Evolutionary conservation across 53 echinoderm and acorn worm genomes (phyloP).

Genomic region (Crossaster papposus): DNA sequence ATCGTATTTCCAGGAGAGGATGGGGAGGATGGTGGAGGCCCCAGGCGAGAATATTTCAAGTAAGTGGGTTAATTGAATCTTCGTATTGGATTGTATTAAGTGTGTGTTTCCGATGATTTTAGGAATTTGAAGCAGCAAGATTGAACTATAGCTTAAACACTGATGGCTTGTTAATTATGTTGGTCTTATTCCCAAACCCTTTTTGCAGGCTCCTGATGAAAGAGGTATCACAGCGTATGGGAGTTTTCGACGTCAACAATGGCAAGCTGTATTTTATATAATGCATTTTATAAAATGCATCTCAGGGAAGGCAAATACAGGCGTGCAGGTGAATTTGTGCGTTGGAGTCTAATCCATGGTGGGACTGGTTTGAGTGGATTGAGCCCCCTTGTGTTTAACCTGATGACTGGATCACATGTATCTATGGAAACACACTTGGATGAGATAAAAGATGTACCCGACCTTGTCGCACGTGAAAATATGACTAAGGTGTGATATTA

Average conservation of each 20-base stretch:
- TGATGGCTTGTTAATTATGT: conserved; percentile 23
- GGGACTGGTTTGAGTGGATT: conserved; percentile 54
- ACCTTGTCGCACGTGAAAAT: conserved; percentile 20
- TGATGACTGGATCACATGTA: conserved; percentile 43
- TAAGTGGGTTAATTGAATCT: conserved; percentile 11
- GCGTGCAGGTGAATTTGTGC: conserved; percentile 54
- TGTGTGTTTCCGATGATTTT: conserved; percentile 13
- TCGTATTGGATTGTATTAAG: conserved; percentile 11
- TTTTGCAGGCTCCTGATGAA: conserved; percentile 35
- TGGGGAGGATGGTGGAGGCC: conserved; percentile 34
- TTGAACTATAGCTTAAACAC: conserved; percentile 30
- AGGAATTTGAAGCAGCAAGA: conserved; percentile 21
- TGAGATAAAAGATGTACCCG: conserved; percentile 23
- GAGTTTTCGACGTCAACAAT: conserved; percentile 21
- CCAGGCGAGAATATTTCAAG: conserved; percentile 44
- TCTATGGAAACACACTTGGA: conserved; percentile 9
- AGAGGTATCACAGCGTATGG: conserved; percentile 34
- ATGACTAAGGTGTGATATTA: conserved; percentile 20
- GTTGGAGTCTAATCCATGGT: too few species aligned
- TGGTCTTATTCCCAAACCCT: conserved; percentile 8
- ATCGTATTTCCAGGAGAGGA: conserved; percentile 39
- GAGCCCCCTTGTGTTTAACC: conserved; percentile 25
- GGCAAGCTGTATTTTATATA: conserved; percentile 41
- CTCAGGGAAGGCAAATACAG: conserved; percentile 48
- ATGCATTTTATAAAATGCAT: conserved; percentile 8